Conservation (phyloP, 2,113 vertebrate species). For the Neotragus pygmaeus region DNA sequence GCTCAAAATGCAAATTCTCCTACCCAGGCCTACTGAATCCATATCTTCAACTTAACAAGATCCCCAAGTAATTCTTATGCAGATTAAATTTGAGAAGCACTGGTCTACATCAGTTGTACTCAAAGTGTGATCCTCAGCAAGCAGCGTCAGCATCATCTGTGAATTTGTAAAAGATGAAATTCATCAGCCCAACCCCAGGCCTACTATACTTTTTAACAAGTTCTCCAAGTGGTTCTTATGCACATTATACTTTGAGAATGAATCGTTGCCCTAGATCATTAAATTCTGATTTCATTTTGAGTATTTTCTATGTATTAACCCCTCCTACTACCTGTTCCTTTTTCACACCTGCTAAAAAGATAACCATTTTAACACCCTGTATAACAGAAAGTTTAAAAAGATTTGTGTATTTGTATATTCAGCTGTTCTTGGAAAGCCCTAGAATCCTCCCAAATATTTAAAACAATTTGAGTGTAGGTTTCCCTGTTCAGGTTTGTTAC, state of each 20-base stretch:
- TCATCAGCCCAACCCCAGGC: not conserved
- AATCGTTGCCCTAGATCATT: not conserved
- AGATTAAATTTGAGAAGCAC: not conserved
- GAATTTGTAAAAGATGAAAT: not conserved
- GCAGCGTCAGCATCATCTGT: not conserved
- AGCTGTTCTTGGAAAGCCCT: not conserved
- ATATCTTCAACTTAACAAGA: not conserved
- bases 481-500: not conserved
- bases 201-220: not conserved
- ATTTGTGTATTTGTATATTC: not conserved
- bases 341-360: not conserved
- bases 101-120: not conserved
- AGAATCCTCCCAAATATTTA: constrained; percentile 5
- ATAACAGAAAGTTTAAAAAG: not conserved
- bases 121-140: not conserved
- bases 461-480: not conserved
- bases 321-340: not conserved
- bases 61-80: not conserved
- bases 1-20: not conserved
- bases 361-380: not conserved
- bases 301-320: not conserved
- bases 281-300: constrained; percentile 13
- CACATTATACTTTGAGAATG: not conserved
- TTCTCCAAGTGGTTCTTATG: not conserved
- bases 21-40: not conserved